A percentile compares a stretch with the other conserved stretches of the same genome.
Conservation (phyloP, 2,797 vertebrate genomes). For the Phrynocephalus guinanensis region DNA sequence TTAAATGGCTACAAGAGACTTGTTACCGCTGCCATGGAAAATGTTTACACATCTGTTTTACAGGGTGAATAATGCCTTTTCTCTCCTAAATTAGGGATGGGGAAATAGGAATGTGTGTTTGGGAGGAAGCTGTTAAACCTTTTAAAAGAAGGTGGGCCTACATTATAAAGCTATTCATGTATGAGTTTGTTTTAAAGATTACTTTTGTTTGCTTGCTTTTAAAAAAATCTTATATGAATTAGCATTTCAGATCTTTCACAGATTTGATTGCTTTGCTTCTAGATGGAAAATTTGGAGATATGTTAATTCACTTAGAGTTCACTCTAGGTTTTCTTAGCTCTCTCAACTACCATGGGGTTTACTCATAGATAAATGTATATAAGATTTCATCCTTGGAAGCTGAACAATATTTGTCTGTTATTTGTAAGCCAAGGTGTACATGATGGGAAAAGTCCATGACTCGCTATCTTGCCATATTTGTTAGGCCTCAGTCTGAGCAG, state of each 20-base stretch:
- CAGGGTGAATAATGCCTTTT: conserved; percentile 19
- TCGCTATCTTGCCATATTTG: not conserved
- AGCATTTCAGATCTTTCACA: not conserved
- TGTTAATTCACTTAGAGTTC: not conserved
- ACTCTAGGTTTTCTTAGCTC: not conserved
- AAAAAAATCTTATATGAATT: not conserved
- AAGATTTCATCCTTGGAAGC: not conserved
- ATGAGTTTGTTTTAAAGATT: conserved; percentile 1
- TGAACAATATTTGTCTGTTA: not conserved
- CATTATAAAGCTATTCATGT: not conserved
- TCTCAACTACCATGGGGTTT: not conserved
- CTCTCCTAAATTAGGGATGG: not conserved
- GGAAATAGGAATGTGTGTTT: not conserved
- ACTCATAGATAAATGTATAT: not conserved
- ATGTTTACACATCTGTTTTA: not conserved
- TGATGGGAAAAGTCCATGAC: not conserved
- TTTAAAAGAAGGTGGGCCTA: conserved; percentile 3
- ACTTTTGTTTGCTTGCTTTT: not conserved
- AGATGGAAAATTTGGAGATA: not conserved
- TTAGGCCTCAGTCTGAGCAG: not conserved
- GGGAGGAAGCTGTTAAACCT: fast-evolving
- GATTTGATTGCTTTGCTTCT: not conserved
- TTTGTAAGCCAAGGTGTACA: not conserved
- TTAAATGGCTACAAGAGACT: conserved; percentile 5
- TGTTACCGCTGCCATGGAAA: conserved; percentile 1